phyloP scores from a whole-genome alignment of 2,888 invertebrate genomes.

The Mellilla xanthometata region DNA sequence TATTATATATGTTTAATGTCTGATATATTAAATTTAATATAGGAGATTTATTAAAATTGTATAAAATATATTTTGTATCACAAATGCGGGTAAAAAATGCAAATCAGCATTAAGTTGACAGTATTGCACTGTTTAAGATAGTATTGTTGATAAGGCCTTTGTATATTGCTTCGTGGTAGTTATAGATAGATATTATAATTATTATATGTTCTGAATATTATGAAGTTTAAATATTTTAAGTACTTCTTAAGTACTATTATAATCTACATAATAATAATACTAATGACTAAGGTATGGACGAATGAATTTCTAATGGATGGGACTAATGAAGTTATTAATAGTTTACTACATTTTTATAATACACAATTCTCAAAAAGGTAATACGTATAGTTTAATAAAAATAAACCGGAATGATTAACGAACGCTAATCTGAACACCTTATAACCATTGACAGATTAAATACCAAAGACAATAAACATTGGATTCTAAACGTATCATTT shows the following conservation, averaged over 20 bases:
- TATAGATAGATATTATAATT: constrained; percentile 6
- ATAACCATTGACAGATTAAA: constrained; percentile 39
- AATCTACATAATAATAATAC: constrained; percentile 51
- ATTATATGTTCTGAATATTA: constrained; percentile 3
- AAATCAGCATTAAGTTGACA: constrained; percentile 51
- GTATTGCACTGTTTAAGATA: constrained; percentile 44
- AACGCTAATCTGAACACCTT: too few relatives aligned
- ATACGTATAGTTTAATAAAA: constrained; percentile 23
- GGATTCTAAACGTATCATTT: constrained; percentile 30
- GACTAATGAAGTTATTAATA: constrained; percentile 44
- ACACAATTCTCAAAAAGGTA: constrained; percentile 47
- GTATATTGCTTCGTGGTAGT: constrained; percentile 58
- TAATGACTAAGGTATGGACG: constrained; percentile 81
- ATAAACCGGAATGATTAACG: constrained; percentile 51
- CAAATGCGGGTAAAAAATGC: constrained; percentile 53
- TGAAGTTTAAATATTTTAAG: constrained; percentile 43
- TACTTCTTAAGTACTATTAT: constrained; percentile 65
- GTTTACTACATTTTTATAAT: constrained; percentile 24
- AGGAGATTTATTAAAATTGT: constrained; percentile 10
- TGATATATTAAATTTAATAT: not conserved
- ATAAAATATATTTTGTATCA: constrained; percentile 42
- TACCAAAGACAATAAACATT: constrained; percentile 64
- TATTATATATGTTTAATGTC: constrained; percentile 1
- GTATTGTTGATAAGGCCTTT: constrained; percentile 62
- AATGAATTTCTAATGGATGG: constrained; percentile 70